phyloP scores from a whole-genome alignment of 2,113 vertebrate species.

The Odontesthes bonariensis region DNA sequence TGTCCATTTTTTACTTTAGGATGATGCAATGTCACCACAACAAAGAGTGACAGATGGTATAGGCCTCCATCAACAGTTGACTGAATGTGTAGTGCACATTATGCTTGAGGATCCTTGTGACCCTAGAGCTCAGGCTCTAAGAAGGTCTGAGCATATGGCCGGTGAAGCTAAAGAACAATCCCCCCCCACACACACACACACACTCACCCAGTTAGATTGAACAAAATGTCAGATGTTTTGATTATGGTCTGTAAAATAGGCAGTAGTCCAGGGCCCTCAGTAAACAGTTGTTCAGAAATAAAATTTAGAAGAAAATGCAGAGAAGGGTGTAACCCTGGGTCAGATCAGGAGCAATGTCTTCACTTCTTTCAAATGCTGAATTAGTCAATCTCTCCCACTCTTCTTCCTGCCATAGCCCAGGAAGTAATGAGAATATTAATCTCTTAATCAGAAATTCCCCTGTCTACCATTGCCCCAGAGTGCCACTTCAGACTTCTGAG shows the following conservation, averaged over 20 bases:
- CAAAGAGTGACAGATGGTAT: slow-evolving; percentile 39
- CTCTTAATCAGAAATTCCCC: slow-evolving; percentile 70
- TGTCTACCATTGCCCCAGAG: slow-evolving; percentile 54
- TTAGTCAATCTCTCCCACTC: slow-evolving; percentile 16
- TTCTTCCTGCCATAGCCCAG: slow-evolving; percentile 31
- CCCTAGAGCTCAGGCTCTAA: slow-evolving; percentile 23
- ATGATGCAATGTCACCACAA: slow-evolving; percentile 18
- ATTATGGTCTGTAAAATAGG: too few species aligned
- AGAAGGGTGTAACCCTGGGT: slow-evolving; percentile 3
- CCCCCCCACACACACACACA: too few species aligned
- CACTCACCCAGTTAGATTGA: too few species aligned
- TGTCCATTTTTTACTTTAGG: slow-evolving; percentile 15
- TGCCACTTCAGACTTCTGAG: slow-evolving; percentile 47
- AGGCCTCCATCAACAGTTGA: slow-evolving; percentile 24
- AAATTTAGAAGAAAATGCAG: slow-evolving; percentile 13
- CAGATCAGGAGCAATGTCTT: background rate
- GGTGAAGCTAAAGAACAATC: slow-evolving; percentile 5
- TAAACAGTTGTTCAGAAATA: background rate
- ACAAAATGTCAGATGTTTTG: too few species aligned
- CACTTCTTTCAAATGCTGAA: slow-evolving; percentile 17
- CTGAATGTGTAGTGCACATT: slow-evolving; percentile 16
- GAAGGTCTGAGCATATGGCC: slow-evolving; percentile 47
- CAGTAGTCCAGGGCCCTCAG: too few species aligned
- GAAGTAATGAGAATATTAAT: slow-evolving; percentile 73
- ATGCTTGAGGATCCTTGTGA: slow-evolving; percentile 33